phyloP scores from a whole-genome alignment of 2,797 vertebrate genomes.

The Chelonia mydas region DNA sequence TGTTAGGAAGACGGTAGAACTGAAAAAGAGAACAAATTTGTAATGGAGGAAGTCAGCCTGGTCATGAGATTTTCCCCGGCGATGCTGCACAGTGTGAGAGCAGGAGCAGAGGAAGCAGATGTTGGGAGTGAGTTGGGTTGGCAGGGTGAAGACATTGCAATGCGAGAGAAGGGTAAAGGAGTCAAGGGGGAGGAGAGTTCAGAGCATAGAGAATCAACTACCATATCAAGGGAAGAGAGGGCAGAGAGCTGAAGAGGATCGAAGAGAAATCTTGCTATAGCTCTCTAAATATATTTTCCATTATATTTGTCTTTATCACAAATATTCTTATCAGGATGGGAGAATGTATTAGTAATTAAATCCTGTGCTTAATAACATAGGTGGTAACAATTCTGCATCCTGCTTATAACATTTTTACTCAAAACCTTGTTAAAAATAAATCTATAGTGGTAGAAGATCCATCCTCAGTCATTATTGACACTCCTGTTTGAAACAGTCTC shows the following conservation, averaged over 20 bases:
- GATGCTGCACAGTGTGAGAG: background rate
- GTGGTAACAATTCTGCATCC: background rate
- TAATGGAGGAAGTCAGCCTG: background rate
- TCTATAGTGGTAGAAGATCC: background rate
- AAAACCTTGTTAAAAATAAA: background rate
- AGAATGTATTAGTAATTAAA: too few species aligned
- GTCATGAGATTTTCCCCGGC: background rate
- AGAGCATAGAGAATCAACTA: background rate
- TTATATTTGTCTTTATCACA: background rate
- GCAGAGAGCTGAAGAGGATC: background rate
- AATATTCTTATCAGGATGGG: background rate
- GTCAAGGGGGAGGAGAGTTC: background rate
- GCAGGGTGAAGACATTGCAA: background rate
- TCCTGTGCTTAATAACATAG: too few species aligned
- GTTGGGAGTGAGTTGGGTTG: too few species aligned
- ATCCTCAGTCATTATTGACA: background rate
- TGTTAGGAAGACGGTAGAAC: background rate
- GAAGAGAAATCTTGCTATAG: background rate
- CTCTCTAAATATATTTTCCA: background rate
- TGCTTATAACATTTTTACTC: background rate
- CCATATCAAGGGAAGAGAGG: background rate
- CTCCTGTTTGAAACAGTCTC: background rate
- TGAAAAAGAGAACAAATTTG: background rate
- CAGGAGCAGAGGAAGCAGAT: background rate
- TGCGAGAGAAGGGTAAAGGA: background rate